phyloP scores from a whole-genome alignment of 2,113 vertebrate species.

The Neolamprologus modestus region DNA sequence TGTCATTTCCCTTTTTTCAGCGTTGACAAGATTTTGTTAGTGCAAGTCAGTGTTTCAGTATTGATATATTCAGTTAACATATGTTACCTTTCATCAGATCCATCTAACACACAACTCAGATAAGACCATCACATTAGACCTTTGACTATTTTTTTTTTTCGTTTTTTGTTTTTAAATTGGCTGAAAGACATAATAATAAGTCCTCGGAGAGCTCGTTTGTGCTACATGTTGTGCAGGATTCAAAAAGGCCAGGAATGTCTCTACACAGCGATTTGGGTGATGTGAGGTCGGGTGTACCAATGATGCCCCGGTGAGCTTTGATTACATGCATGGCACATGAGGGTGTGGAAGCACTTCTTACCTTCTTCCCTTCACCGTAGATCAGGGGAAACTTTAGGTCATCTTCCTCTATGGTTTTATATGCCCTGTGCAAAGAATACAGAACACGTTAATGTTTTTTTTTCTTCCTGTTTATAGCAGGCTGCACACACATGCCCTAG shows the following conservation, averaged over 20 bases:
- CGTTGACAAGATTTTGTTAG: neutral
- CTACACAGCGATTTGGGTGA: neutral
- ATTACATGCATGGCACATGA: conserved; percentile 16
- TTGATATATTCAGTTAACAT: neutral
- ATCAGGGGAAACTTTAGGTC: conserved; percentile 95
- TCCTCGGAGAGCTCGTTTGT: neutral
- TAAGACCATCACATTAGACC: neutral
- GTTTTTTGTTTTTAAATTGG: neutral
- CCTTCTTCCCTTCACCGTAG: conserved; percentile 99
- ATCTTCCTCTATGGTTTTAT: conserved; percentile 92
- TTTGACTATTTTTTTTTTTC: fast-evolving
- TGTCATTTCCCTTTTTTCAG: neutral
- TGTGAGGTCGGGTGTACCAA: neutral
- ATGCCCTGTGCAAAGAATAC: conserved; percentile 78
- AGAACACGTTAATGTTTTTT: conserved; percentile 24
- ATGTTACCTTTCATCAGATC: neutral
- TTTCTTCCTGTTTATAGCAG: conserved; percentile 7
- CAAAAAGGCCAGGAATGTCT: neutral
- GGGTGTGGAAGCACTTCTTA: conserved; percentile 47
- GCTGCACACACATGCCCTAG: neutral
- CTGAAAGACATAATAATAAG: neutral
- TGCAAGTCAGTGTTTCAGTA: neutral
- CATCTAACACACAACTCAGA: neutral
- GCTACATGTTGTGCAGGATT: neutral
- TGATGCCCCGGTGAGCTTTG: conserved; percentile 17